Conservation (phyloP, 2,888 invertebrate species). For the Magallana nippona region DNA sequence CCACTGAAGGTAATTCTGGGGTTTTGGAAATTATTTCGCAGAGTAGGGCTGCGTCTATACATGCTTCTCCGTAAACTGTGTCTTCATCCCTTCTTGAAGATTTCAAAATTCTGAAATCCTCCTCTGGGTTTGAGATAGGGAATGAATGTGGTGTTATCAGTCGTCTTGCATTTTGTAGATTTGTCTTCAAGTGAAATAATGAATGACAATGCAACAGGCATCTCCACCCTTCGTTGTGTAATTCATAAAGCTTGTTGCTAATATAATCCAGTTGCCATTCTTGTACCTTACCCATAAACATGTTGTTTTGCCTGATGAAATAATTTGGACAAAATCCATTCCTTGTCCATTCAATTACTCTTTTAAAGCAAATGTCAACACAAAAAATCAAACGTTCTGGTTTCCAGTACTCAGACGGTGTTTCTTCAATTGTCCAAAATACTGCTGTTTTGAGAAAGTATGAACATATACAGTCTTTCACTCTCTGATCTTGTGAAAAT, state of each 20-base stretch:
- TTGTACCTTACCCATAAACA: conserved; percentile 27
- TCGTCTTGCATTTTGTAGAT: neutral
- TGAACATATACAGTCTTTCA: conserved; percentile 43
- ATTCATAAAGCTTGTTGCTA: neutral
- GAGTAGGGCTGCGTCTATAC: too few species aligned
- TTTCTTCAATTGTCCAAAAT: conserved; percentile 48
- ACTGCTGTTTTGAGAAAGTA: conserved; percentile 50
- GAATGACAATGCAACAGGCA: neutral
- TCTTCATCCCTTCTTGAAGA: too few species aligned
- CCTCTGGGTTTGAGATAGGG: neutral
- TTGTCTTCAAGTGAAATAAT: neutral
- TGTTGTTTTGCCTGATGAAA: conserved; percentile 47
- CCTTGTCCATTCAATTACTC: conserved; percentile 34
- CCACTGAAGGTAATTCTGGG: too few species aligned
- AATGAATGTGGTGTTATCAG: neutral
- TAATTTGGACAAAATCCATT: conserved; percentile 45
- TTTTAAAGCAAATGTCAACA: conserved; percentile 42
- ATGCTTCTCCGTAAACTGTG: too few species aligned
- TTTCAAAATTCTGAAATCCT: neutral
- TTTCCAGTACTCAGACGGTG: conserved; percentile 33
- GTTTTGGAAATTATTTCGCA: too few species aligned
- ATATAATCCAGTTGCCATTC: neutral
- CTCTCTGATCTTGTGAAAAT: neutral
- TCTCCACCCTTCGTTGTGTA: neutral
- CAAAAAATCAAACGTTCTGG: conserved; percentile 40